Conservation (phyloP, 2,888 invertebrate species). For the Conops quadrifasciatus region DNA sequence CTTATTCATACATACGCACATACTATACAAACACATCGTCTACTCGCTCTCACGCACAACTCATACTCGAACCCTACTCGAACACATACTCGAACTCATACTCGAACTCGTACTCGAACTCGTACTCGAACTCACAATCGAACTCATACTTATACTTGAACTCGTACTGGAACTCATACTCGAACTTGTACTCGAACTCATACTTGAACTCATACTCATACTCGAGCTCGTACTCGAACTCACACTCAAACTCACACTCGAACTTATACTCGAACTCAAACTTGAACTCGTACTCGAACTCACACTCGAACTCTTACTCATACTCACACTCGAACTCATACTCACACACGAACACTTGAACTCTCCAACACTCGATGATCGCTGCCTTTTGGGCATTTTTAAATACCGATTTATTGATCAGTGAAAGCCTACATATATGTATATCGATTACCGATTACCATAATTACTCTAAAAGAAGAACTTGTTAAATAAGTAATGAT, state of each 20-base stretch:
- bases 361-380: too few relatives aligned
- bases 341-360: background rate
- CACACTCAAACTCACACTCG: background rate
- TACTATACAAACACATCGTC: conserved; percentile 13
- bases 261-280: background rate
- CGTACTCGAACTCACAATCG: background rate
- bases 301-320: background rate
- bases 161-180: too few relatives aligned
- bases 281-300: background rate
- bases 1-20: conserved; percentile 11
- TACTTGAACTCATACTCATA: too few relatives aligned
- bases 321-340: background rate
- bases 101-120: background rate
- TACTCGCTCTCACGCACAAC: conserved; percentile 6
- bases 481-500: conserved; percentile 14
- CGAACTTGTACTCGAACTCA: too few relatives aligned
- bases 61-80: conserved; percentile 25
- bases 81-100: conserved; percentile 9
- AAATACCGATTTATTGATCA: background rate
- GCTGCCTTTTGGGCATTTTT: background rate
- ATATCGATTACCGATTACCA: background rate
- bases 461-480: conserved; percentile 6
- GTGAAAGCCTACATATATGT: too few relatives aligned
- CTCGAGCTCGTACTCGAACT: too few relatives aligned
- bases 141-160: too few relatives aligned